Percentiles rank a stretch among this genome's conserved stretches.
Evolutionary conservation across 2,797 vertebrate genomes (phyloP).

Genomic region (Heterohyrax brucei): DNA sequence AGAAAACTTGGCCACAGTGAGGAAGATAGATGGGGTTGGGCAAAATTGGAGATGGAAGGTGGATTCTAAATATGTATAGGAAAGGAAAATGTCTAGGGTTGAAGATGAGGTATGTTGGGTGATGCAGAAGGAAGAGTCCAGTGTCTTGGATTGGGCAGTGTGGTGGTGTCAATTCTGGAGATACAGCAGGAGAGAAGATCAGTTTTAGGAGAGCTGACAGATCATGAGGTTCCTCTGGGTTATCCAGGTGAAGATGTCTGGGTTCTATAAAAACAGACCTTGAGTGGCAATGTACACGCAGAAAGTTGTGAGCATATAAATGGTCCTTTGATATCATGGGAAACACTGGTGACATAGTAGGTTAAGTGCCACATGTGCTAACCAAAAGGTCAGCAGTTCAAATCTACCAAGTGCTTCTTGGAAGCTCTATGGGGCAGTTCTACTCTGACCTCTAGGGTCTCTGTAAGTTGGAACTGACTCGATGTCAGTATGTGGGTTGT

Average conservation of each 20-base stretch:
- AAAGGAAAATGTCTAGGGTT: background rate
- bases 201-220: background rate
- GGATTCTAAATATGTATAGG: background rate
- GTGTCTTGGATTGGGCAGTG: background rate
- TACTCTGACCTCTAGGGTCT: too few relatives aligned
- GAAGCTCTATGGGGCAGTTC: too few relatives aligned
- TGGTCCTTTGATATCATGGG: background rate
- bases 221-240: background rate
- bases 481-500: too few relatives aligned
- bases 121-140: background rate
- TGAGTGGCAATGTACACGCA: background rate
- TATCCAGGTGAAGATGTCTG: background rate
- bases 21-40: background rate
- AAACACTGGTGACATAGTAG: too few relatives aligned
- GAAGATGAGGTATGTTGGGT: background rate
- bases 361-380: too few relatives aligned
- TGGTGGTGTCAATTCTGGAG: constrained; percentile 2
- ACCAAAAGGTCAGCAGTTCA: too few relatives aligned
- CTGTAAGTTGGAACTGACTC: too few relatives aligned
- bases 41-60: background rate
- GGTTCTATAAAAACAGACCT: constrained; percentile 6
- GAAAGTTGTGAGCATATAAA: background rate
- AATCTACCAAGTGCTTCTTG: too few relatives aligned
- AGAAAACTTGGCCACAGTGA: background rate
- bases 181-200: background rate